Base-by-base conservation (phyloP, 2,797 vertebrate species). In the Valencia hispanica region DNA sequence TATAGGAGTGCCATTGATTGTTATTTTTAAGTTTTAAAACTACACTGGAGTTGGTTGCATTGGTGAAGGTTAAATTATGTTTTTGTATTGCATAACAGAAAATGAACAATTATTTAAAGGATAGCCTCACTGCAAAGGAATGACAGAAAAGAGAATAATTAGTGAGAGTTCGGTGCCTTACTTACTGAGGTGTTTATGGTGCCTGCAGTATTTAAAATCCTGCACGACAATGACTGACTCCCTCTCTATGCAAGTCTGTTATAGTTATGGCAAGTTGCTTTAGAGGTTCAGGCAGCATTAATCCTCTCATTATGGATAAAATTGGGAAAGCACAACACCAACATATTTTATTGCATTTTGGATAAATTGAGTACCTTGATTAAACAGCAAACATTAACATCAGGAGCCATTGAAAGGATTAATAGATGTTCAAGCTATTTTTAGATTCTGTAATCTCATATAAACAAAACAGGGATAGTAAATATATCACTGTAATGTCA, bases 381-480 rank as follows among this genome's bases (percentile, higher is more conserved):
- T 32, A 68, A 45, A 41, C 41, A 69, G 55, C 36, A 53, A 27
- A 55, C 53, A 79, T 71, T 69, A 69, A 20, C 41, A 11, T 25
- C 27, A 30, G 66, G 22, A 30, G 30, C 43, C 22, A 30, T 17
- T 47, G 34, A 78, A 55, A 45, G 32, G 68, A 70, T 78, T 45
- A 30, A 74, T 39, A 30, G 59, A 32, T 43, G 12, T 48, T 47
- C 45, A 57, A 34, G 30, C 47, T 34, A 74, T 87, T 86, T 84
- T 47, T 27, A 41, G 70, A 50, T 75, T 77, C 72, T 79, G 59
- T 65, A 71, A 78, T 73, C 68, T 43, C 79, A 59, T 48, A 71
- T 15, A 34, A 69, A 8, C n/a, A 68, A 55, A 34, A 63, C 18
- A 61, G 27, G 72, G 10, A 10, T 66, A 15, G 15, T 20, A 3